phyloP scores from a whole-genome alignment of 2,888 invertebrate species.

The Mantis religiosa region DNA sequence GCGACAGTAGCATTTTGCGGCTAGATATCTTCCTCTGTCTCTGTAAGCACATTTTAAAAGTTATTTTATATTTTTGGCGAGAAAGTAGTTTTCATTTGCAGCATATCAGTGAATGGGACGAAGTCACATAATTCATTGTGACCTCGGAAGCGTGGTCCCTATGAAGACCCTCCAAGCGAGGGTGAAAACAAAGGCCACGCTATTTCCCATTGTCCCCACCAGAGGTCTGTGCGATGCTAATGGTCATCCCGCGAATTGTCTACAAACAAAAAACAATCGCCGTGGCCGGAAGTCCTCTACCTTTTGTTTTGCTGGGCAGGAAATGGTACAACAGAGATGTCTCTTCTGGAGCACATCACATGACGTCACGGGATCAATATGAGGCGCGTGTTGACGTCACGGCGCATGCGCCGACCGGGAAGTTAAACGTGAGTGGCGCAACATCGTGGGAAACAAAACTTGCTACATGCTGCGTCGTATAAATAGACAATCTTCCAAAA shows the following conservation, averaged over 20 bases:
- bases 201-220: neutral
- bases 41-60: too few relatives aligned
- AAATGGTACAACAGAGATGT: neutral
- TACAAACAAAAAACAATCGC: neutral
- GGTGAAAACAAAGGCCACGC: neutral
- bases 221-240: neutral
- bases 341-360: neutral
- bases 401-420: neutral
- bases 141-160: neutral
- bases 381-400: neutral
- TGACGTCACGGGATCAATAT: conserved; percentile 16
- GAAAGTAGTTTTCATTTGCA: too few relatives aligned
- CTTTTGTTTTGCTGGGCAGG: neutral
- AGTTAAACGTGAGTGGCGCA: neutral
- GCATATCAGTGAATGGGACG: too few relatives aligned
- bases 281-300: neutral
- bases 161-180: neutral
- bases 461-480: neutral
- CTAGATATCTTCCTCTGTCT: too few relatives aligned
- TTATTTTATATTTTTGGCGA: too few relatives aligned
- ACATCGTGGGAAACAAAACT: neutral
- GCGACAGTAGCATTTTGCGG: too few relatives aligned
- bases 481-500: neutral
- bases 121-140: neutral
- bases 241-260: neutral